Evolutionary conservation across 2,888 invertebrate species (phyloP), one percentile per base, ranked within the genome.

Genomic region (Fragum whitleyi): DNA sequence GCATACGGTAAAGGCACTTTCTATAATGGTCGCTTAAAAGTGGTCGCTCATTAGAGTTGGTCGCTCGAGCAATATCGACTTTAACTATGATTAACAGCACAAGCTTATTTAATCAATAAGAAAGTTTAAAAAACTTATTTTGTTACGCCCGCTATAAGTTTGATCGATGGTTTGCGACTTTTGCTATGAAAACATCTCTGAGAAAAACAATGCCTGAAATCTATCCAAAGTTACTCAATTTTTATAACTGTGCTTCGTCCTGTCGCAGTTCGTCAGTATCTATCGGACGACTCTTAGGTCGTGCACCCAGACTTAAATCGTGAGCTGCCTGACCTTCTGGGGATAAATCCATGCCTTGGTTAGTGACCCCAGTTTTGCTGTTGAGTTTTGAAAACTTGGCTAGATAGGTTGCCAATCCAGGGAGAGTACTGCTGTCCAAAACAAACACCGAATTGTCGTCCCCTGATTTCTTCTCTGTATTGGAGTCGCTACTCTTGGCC

Each of bases 371-470:
- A 9, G 23, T 39, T 2, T 47, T 57, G 2, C 51, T 75, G 39
- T 74, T 81, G 14, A 77, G 16, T 39, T 75, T 77, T 5, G 85
- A 79, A 53, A 79, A 77, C 59, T 74, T 73, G 0, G 77, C 42
- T 23, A 85, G 68, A 51, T 85, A 85, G n/a, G 57, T 75, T 7
- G 79, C 81, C n/a, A 85, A 73, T 39, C 74, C 59, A 23, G 85
- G 85, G 19, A 85, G 51, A 2, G 74, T 81, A 36, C 39, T 77
- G 53, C 69, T 81, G 59, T 81, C 77, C 3, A 85, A 65, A 42
- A 85, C 85, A 53, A 85, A 85, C 5, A 85, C 75, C 9, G 65
- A 65, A 1, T 23, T 26, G 23, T 65, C 42, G n/a, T 57, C 57
- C 16, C 74, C 65, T 16, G 70, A 70, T 29, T 68, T 47, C 9